Evolutionary conservation across 2,888 invertebrate species (phyloP), one percentile per base, ranked within the genome.

Genomic region (Nudaria mundana): DNA sequence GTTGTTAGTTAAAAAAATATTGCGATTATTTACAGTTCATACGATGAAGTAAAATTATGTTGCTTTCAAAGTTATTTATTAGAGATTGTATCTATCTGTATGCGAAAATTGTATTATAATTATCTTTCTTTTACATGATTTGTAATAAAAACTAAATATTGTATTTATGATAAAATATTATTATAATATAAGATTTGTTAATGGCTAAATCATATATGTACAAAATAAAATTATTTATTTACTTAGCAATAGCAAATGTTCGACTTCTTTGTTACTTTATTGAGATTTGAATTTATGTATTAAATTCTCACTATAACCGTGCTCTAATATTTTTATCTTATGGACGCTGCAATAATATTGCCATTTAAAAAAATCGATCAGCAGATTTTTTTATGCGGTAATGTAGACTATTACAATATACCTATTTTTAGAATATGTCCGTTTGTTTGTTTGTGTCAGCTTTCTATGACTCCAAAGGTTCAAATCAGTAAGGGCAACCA

Each of bases 1-100:
- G 66, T 72, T 72, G 66, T 64, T 52, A 65, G 51, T 61, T 65
- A 42, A 58, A n/a, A n/a, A n/a, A 50, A 65, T 56, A 61, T 57
- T 42, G 32, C 35, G 38, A 42, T 51, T 48, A 49, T 54, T 48
- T 44, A 52, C 37, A 45, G 23, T 44, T 5, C 5, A 56, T 52
- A 54, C 50, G 60, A 44, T 36, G 37, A 20, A 44, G 48, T 16
- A 28, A 43, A 46, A 58, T 56, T 59, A 37, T 42, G 48, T 56
- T 61, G 54, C 44, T 51, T 52, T 38, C 41, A 46, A 47, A 52
- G 46, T 46, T 20, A 20, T 20, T 20, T 20, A 20, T 52, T 40
- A 26, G 50, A 56, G 46, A 53, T 54, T 54, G 47, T 59, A 56
- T 46, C 16, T 41, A 42, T 36, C 5, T 29, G 6, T 32, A 35